Evolutionary conservation across 1,140 invertebrate genomes (phyloP).

Genomic region (Antheraea mylitta): DNA sequence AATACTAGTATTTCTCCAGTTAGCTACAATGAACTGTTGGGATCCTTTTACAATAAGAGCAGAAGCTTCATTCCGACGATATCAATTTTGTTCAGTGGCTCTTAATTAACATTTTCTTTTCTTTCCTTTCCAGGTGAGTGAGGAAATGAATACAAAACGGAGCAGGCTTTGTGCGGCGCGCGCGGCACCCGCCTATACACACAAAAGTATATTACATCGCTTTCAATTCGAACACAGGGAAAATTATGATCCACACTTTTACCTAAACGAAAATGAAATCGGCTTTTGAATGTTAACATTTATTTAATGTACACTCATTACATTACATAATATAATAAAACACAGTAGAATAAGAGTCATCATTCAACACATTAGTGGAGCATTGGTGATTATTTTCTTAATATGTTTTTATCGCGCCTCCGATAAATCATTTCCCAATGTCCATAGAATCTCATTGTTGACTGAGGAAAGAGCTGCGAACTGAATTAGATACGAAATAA

Average conservation of each 20-base stretch:
- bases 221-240: conserved; percentile 71
- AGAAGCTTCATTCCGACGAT: conserved; percentile 60
- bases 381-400: no score
- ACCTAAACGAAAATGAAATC: conserved; percentile 71
- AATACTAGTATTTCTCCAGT: conserved; percentile 24
- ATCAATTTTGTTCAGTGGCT: conserved; percentile 74
- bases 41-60: conserved; percentile 66
- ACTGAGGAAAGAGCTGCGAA: no score
- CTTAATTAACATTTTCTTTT: conserved; percentile 78
- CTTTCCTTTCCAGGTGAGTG: conserved; percentile 77
- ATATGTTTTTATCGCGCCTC: no score
- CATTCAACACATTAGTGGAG: neutral
- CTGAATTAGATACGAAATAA: no score
- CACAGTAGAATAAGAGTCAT: neutral
- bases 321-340: neutral
- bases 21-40: conserved; percentile 46
- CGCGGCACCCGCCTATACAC: conserved; percentile 49
- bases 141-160: conserved; percentile 60
- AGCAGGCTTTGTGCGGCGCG: conserved; percentile 56
- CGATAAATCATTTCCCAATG: no score
- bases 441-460: no score
- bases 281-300: conserved; percentile 37
- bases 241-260: conserved; percentile 76
- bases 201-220: conserved; percentile 73
- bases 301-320: neutral